Percentiles rank a stretch among this genome's conserved stretches.
phyloP scores from a whole-genome alignment of 2,888 invertebrate genomes.

The Stenichneumon culpator region DNA sequence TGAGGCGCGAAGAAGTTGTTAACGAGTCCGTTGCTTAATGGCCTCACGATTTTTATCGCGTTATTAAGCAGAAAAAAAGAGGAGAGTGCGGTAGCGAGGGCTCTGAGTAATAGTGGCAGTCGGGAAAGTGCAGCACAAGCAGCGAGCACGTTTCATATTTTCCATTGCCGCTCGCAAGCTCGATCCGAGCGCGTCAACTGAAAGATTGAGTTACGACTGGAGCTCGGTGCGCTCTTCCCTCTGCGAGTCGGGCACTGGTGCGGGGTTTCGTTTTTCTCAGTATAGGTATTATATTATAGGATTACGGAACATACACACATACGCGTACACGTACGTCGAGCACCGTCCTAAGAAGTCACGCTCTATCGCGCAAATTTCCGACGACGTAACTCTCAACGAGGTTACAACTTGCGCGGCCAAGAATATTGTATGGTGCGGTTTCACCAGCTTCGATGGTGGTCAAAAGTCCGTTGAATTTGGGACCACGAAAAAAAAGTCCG shows the following conservation, averaged over 20 bases:
- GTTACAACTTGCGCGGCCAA: constrained; percentile 34
- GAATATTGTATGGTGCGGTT: not conserved
- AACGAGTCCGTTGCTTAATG: constrained; percentile 4
- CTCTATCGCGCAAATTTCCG: constrained; percentile 33
- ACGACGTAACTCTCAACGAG: constrained; percentile 42
- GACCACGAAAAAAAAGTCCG: not conserved
- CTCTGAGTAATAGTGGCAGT: constrained; percentile 31
- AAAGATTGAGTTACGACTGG: constrained; percentile 60
- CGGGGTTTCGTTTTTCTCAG: not conserved
- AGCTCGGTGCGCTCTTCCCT: constrained; percentile 40
- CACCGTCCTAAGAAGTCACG: constrained; percentile 21
- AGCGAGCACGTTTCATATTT: constrained; percentile 60
- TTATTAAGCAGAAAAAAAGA: constrained; percentile 38
- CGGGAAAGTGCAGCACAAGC: constrained; percentile 29
- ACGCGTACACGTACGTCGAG: not conserved
- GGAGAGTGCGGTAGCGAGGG: not conserved
- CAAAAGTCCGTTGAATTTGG: not conserved
- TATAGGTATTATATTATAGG: constrained; percentile 9
- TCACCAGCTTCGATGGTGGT: not conserved
- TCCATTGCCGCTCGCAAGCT: constrained; percentile 51
- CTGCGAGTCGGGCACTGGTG: constrained; percentile 23
- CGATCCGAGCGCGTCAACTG: constrained; percentile 45
- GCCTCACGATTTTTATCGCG: constrained; percentile 46
- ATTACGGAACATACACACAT: constrained; percentile 1
- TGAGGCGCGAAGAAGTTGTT: too few relatives aligned